phyloP scores from a whole-genome alignment of 2,797 vertebrate species.

The Enteromius mattozi region DNA sequence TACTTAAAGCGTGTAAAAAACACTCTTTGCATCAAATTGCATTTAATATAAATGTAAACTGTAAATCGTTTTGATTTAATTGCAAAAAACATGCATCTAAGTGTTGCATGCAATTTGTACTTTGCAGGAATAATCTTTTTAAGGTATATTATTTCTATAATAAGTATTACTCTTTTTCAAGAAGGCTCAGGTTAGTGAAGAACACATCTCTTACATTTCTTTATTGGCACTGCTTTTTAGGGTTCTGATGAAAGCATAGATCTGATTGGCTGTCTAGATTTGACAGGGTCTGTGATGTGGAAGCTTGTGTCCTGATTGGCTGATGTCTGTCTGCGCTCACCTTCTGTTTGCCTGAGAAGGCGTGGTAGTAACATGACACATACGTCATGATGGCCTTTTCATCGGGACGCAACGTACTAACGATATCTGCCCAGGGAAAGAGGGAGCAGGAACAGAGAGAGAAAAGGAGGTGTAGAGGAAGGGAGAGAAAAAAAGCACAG shows the following conservation, averaged over 20 bases:
- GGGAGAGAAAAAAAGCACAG: slow-evolving; percentile 70
- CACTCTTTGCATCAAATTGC: not conserved
- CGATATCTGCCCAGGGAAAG: slow-evolving; percentile 91
- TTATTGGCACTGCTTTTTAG: not conserved
- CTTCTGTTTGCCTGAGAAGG: slow-evolving; percentile 99
- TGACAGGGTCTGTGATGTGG: slow-evolving; percentile 4
- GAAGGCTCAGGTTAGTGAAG: not conserved
- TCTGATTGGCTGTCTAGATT: slow-evolving; percentile 18
- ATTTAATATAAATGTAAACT: not conserved
- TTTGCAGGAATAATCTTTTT: not conserved
- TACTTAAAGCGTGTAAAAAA: not conserved
- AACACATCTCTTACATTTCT: not conserved
- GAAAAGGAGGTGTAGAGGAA: slow-evolving; percentile 55
- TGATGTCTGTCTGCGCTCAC: slow-evolving; percentile 79
- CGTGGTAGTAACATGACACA: slow-evolving; percentile 99
- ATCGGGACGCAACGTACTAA: slow-evolving; percentile 99
- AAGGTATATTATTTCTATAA: not conserved
- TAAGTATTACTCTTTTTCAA: not conserved
- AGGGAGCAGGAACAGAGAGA: slow-evolving; percentile 59
- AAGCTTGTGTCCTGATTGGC: slow-evolving; percentile 24
- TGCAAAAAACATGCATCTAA: not conserved
- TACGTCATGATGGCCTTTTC: slow-evolving; percentile 99
- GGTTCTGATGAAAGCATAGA: not conserved
- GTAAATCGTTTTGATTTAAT: not conserved
- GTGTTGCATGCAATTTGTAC: not conserved